A percentile compares a stretch with the other conserved stretches of the same genome.
Evolutionary conservation across 2,797 vertebrate genomes (phyloP).

Genomic region (Neoniphon sammara): DNA sequence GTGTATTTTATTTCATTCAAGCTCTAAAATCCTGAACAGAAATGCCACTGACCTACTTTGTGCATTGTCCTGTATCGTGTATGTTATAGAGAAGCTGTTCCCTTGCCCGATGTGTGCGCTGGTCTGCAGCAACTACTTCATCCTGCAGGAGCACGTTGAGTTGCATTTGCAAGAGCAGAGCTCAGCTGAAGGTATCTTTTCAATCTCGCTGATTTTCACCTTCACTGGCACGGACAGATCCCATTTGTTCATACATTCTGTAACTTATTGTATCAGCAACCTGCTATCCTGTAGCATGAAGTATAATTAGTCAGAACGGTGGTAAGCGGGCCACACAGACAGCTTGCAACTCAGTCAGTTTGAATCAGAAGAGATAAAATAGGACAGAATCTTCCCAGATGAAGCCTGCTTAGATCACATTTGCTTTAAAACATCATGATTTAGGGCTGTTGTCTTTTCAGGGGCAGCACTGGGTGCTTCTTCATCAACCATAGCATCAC

Average conservation of each 20-base stretch:
- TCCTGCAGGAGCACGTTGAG: slow-evolving; percentile 83
- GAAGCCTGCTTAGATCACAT: background rate
- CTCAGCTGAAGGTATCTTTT: slow-evolving; percentile 59
- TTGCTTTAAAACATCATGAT: background rate
- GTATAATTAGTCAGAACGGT: background rate
- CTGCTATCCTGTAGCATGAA: background rate
- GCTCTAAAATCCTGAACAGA: too few species aligned
- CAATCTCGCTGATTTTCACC: background rate
- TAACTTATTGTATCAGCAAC: background rate
- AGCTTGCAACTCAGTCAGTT: background rate
- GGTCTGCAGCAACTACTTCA: slow-evolving; percentile 73
- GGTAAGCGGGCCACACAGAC: background rate
- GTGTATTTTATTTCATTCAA: background rate
- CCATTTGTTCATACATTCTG: background rate
- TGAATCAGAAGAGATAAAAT: background rate
- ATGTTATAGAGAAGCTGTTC: slow-evolving; percentile 72
- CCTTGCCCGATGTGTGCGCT: slow-evolving; percentile 90
- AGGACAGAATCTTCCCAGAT: background rate
- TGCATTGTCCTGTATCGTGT: slow-evolving; percentile 2
- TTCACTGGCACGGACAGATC: background rate
- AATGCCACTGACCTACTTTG: background rate
- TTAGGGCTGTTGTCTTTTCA: slow-evolving; percentile 15
- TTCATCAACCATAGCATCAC: slow-evolving; percentile 10
- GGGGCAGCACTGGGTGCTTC: background rate
- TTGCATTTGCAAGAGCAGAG: slow-evolving; percentile 76